Percentiles rank a stretch among this genome's conserved stretches.
phyloP scores from a whole-genome alignment of 2,797 vertebrate species.

The Lemur catta region DNA sequence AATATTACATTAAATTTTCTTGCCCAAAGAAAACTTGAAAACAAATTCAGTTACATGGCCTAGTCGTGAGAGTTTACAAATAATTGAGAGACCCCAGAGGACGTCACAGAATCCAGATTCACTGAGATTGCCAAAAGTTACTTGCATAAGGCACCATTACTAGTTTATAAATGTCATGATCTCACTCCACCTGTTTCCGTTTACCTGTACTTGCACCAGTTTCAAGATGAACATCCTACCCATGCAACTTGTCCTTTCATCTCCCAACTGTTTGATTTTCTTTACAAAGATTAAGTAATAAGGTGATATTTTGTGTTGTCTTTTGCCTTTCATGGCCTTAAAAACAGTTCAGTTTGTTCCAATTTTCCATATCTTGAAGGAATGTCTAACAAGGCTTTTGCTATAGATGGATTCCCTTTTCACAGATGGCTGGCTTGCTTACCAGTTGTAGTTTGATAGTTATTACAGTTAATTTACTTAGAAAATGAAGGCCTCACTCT shows the following conservation, averaged over 20 bases:
- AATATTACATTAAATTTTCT: not conserved
- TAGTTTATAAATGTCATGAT: not conserved
- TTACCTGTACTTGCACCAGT: not conserved
- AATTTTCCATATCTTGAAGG: conserved; percentile 59
- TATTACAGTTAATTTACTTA: conserved; percentile 81
- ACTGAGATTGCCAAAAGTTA: not conserved
- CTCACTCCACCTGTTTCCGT: not conserved
- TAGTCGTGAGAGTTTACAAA: not conserved
- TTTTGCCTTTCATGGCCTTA: not conserved
- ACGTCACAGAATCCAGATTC: not conserved
- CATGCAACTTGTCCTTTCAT: not conserved
- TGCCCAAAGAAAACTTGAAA: not conserved
- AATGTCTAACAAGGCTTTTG: conserved; percentile 52
- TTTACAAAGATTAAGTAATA: conserved; percentile 21
- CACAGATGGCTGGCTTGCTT: conserved; percentile 70
- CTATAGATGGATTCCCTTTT: conserved; percentile 70
- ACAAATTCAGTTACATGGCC: not conserved
- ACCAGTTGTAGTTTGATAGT: conserved; percentile 78
- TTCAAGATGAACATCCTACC: not conserved
- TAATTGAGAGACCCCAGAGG: not conserved
- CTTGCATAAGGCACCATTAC: not conserved
- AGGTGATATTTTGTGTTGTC: not conserved
- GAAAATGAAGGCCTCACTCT: conserved; percentile 77
- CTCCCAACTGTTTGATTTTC: not conserved
- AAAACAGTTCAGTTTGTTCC: not conserved